Evolutionary conservation across 2,113 vertebrate species (phyloP).

Genomic region (Phoxinus phoxinus): DNA sequence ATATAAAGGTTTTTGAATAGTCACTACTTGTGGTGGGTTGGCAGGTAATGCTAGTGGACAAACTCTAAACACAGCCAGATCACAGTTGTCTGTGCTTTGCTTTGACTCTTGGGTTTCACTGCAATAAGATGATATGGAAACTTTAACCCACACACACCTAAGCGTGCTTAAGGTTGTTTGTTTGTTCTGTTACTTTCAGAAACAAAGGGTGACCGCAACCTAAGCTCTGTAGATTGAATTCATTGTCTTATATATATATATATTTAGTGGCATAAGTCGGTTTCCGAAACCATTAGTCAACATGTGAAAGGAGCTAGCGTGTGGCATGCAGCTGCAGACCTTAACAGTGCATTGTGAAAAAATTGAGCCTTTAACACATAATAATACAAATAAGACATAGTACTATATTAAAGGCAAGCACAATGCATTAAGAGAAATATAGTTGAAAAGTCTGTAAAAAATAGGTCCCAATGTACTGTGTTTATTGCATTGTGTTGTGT

Average conservation of each 20-base stretch:
- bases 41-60: not conserved
- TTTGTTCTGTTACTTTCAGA: conserved; percentile 35
- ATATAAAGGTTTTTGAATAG: not conserved
- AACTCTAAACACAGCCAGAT: not conserved
- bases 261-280: not conserved
- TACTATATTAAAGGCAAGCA: not conserved
- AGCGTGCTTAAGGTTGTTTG: not conserved
- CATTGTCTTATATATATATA: not conserved
- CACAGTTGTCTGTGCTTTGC: not conserved
- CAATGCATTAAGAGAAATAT: not conserved
- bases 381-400: not conserved
- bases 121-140: conserved; percentile 26
- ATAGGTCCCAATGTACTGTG: not conserved
- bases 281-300: not conserved
- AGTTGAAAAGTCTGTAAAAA: not conserved
- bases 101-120: not conserved
- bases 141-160: conserved; percentile 32
- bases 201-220: conserved; percentile 18
- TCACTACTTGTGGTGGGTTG: not conserved
- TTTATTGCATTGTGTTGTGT: not conserved
- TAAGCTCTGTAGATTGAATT: not conserved
- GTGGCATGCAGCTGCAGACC: not conserved
- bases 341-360: not conserved
- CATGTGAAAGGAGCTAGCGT: not conserved
- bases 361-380: not conserved